Evolutionary conservation across 2,888 invertebrate genomes (phyloP).

Genomic region (Acrobasis suavella): DNA sequence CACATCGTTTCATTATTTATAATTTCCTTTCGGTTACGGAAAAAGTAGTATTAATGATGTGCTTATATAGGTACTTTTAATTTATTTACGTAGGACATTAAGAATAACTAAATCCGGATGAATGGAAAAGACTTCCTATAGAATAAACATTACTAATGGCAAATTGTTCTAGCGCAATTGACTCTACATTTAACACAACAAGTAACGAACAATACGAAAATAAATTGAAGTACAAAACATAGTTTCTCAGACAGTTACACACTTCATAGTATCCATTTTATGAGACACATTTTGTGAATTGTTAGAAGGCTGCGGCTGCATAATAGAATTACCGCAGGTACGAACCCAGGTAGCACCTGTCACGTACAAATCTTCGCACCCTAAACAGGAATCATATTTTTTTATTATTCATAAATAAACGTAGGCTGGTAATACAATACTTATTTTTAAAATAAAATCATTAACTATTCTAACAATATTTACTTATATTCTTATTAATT

Average conservation of each 20-base stretch:
- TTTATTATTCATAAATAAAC: background rate
- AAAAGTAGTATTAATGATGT: background rate
- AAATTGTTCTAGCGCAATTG: background rate
- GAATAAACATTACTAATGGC: background rate
- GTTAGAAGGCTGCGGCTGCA: slow-evolving; percentile 35
- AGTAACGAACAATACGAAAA: background rate
- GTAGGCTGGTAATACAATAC: too few species aligned
- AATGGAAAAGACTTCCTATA: background rate
- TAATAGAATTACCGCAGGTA: slow-evolving; percentile 65
- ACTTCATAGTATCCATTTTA: slow-evolving; percentile 7
- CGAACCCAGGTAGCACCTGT: slow-evolving; percentile 61
- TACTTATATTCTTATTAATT: too few species aligned
- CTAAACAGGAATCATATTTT: slow-evolving; percentile 34
- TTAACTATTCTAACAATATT: too few species aligned
- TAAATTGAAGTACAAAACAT: background rate
- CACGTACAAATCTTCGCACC: slow-evolving; percentile 57
- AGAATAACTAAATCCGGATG: background rate
- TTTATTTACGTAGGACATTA: background rate
- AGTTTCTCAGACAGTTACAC: background rate
- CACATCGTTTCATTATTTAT: background rate
- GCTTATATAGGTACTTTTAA: background rate
- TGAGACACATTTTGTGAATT: slow-evolving; percentile 21
- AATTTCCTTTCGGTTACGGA: background rate
- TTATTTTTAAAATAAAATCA: too few species aligned
- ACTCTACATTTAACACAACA: background rate